Evolutionary conservation across 2,888 invertebrate genomes (phyloP), one percentile per base, ranked within the genome.

Genomic region (Apamea crenata): DNA sequence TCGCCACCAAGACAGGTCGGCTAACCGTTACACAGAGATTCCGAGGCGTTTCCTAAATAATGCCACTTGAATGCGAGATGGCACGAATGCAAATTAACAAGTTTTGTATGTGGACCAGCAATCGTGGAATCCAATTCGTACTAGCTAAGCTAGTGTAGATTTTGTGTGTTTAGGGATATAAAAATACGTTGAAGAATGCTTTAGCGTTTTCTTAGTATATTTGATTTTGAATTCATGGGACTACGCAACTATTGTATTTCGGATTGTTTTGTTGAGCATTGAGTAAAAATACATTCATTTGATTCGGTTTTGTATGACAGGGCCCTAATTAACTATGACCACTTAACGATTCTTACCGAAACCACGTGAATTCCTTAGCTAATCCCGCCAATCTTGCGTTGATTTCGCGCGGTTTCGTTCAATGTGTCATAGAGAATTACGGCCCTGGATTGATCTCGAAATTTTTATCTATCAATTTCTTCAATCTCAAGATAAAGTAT

Each of bases 11-110:
- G 91, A 91, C 93, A 89, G 91, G 91, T 93, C 89, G 88, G 77
- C 84, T 84, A 83, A 95, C 96, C 95, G 96, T 95, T 96, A 96
- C 86, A 78, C 81, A 87, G 84, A 92, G 93, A 95, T 94, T 93
- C 94, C 94, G 91, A 90, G 86, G 84, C 91, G 93, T 91, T 93
- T 92, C 94, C 93, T 93, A 95, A 95, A 95, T 94, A 94, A 93
- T 93, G 92, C 91, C 91, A 91, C 90, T 88, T 92, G 93, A 94
- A 94, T 93, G 91, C 91, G 92, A 92, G 92, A 90, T 90, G 92
- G 88, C 90, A 90, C 90, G 92, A 92, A 96, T 96, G 94, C 92
- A 94, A 96, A 96, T 96, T 92, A 94, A 91, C 92, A 90, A 86
- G 93, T 93, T 93, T 93, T 92, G 74, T 89, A 91, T 94, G 93